phyloP scores from a whole-genome alignment of 1,140 invertebrate genomes.

The Oryctes rhinoceros region DNA sequence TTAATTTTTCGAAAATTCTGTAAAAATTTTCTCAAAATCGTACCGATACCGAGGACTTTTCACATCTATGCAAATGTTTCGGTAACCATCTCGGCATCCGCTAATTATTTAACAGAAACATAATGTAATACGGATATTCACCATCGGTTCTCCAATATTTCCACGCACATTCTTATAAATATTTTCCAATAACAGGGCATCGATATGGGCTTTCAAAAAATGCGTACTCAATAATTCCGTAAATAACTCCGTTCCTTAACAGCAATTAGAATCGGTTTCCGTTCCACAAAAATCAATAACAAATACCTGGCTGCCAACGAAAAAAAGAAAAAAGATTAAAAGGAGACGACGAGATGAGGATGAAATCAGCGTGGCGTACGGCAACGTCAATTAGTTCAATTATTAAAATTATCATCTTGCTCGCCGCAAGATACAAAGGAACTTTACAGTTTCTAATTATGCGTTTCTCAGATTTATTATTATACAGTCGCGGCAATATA shows the following conservation, averaged over 20 bases:
- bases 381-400: constrained; percentile 32
- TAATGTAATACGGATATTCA: not conserved
- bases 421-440: constrained; percentile 26
- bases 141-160: too few relatives aligned
- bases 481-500: constrained; percentile 7
- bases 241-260: not conserved
- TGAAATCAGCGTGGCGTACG: not conserved
- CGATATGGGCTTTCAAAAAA: not conserved
- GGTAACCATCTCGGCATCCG: too few relatives aligned
- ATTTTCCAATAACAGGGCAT: not conserved
- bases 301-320: not conserved
- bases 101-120: too few relatives aligned
- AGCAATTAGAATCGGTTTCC: not conserved
- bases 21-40: too few relatives aligned
- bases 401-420: constrained; percentile 30
- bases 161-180: not conserved
- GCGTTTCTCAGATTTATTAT: constrained; percentile 1
- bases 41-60: too few relatives aligned
- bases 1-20: too few relatives aligned
- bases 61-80: too few relatives aligned
- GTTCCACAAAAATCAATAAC: constrained; percentile 13
- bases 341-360: not conserved
- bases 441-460: constrained; percentile 30
- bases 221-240: not conserved
- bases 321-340: not conserved